Conservation (phyloP, 1,140 invertebrate species). For the Drosophila elegans region DNA sequence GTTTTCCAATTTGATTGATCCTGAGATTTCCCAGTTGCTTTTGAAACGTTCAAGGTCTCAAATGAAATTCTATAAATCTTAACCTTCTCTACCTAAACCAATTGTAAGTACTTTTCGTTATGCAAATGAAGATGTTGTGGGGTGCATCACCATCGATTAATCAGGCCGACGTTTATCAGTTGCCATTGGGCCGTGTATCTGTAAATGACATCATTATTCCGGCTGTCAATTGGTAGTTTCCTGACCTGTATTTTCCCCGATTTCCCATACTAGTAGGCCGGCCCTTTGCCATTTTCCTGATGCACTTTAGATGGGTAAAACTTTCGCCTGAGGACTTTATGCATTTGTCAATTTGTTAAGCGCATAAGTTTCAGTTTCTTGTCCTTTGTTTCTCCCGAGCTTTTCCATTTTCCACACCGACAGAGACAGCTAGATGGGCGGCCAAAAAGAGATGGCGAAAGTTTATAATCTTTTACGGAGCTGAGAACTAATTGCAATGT, state of each 20-base stretch:
- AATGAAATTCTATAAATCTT: neutral
- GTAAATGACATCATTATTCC: slow-evolving; percentile 13
- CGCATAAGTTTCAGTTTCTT: slow-evolving; percentile 56
- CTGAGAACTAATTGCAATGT: slow-evolving; percentile 84
- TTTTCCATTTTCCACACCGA: slow-evolving; percentile 12
- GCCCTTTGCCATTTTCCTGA: neutral
- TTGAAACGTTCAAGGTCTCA: too few species aligned
- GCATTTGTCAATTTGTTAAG: slow-evolving; percentile 65
- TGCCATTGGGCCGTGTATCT: neutral
- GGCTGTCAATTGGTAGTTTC: slow-evolving; percentile 4
- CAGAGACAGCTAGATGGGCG: neutral
- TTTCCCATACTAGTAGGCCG: neutral
- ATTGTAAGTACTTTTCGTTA: neutral
- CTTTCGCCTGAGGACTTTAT: slow-evolving; percentile 41
- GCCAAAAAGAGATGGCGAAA: slow-evolving; percentile 34
- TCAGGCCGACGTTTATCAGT: slow-evolving; percentile 13
- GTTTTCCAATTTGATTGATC: too few species aligned
- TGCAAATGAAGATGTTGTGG: neutral
- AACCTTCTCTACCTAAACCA: neutral
- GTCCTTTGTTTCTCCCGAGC: slow-evolving; percentile 2
- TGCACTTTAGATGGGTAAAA: slow-evolving; percentile 24
- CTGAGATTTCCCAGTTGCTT: too few species aligned
- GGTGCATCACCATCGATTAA: slow-evolving; percentile 1
- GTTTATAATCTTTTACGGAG: slow-evolving; percentile 83
- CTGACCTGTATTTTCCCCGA: neutral